phyloP scores from a whole-genome alignment of 2,113 vertebrate genomes.

The Mastomys natalensis region DNA sequence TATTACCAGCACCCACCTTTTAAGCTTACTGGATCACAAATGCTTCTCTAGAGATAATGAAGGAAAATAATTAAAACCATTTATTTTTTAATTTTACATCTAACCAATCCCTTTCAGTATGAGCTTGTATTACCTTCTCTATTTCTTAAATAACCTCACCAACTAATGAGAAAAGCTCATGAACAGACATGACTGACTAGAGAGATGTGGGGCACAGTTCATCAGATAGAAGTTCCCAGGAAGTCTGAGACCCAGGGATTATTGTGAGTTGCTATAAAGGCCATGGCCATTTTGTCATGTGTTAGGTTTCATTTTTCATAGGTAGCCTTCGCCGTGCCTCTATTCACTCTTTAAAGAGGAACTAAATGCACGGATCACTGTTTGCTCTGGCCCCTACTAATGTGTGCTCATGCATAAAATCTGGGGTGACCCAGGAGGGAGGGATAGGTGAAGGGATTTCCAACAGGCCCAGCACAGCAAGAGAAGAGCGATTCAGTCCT shows the following conservation, averaged over 20 bases:
- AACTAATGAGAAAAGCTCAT: slow-evolving; percentile 37
- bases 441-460: not conserved
- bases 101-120: not conserved
- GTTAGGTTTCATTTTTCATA: not conserved
- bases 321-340: not conserved
- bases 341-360: not conserved
- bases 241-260: not conserved
- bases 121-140: not conserved
- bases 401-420: not conserved
- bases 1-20: not conserved
- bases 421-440: not conserved
- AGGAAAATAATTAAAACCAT: slow-evolving; percentile 12
- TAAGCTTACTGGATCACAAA: not conserved
- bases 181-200: not conserved
- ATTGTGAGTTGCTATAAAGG: not conserved
- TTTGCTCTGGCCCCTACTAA: not conserved
- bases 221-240: not conserved
- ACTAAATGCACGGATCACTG: not conserved
- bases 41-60: not conserved
- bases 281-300: not conserved
- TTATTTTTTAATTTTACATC: not conserved
- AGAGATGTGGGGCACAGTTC: not conserved
- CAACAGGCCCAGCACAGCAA: not conserved
- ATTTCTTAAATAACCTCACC: not conserved
- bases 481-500: not conserved